These are phyloP conservation scores for Leuciscus idus DNA, from an alignment of 2,113 vertebrate genomes.

Conservation along the genomic window DNA sequence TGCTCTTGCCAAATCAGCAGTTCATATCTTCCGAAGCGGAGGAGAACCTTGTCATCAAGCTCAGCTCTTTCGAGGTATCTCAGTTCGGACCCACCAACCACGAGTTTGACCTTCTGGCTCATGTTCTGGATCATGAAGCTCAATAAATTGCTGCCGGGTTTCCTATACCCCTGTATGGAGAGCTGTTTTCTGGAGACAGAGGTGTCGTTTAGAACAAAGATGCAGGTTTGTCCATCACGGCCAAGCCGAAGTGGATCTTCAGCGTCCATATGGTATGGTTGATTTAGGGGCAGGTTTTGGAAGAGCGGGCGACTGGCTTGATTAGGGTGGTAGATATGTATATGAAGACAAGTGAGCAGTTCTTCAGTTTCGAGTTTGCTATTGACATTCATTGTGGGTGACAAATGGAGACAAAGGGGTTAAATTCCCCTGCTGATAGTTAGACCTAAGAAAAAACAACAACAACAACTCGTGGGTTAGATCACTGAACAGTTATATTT, in stretches of 20 bases:
- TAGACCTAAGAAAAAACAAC: neutral
- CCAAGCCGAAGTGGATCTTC: constrained; percentile 82
- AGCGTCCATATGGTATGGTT: constrained; percentile 64
- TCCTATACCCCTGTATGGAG: constrained; percentile 80
- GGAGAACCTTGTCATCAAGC: constrained; percentile 78
- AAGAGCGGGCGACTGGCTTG: constrained; percentile 75
- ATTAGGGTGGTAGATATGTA: constrained; percentile 85
- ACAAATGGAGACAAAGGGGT: neutral
- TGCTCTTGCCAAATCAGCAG: constrained; percentile 77
- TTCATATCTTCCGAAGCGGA: constrained; percentile 87
- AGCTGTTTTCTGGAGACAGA: constrained; percentile 88
- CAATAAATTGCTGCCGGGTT: constrained; percentile 66
- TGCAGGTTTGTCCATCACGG: constrained; percentile 78
- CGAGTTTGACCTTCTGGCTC: constrained; percentile 81
- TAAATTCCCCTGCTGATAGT: neutral
- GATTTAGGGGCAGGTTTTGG: constrained; percentile 66
- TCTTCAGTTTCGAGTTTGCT: constrained; percentile 85
- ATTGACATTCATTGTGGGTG: constrained; percentile 63
- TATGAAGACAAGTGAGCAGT: constrained; percentile 78
- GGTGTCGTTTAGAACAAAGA: constrained; percentile 75
- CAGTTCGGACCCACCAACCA: constrained; percentile 74
- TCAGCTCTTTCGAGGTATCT: constrained; percentile 83
- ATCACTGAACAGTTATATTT: neutral
- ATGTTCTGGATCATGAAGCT: constrained; percentile 89
- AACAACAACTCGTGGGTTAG: neutral